A percentile compares a stretch with the other conserved stretches of the same genome.
These are phyloP conservation scores for Petrosia ficiformis DNA, from an alignment of 37 sponge, comb jelly and placozoan species.

Conservation along the genomic window DNA sequence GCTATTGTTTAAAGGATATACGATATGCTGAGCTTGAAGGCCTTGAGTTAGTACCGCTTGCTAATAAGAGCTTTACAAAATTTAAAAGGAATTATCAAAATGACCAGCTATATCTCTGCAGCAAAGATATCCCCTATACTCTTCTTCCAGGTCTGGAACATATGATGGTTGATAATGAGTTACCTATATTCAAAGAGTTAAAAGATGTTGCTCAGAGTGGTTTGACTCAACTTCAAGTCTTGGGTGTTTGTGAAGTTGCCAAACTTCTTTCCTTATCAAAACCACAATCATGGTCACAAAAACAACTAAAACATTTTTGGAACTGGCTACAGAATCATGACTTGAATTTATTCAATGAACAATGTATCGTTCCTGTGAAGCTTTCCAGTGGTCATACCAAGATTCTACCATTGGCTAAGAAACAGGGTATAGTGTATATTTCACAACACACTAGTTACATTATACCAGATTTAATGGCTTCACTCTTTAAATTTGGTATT, in stretches of 20 bases:
- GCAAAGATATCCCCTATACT: not conserved
- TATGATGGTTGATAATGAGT: slow-evolving; percentile 10
- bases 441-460: too few species aligned
- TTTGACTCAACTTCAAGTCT: slow-evolving; percentile 12
- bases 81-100: slow-evolving; percentile 12
- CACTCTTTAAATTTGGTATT: too few species aligned
- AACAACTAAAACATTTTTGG: slow-evolving; percentile 33
- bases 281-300: not conserved
- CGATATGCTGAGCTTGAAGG: slow-evolving; percentile 23
- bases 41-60: slow-evolving; percentile 43
- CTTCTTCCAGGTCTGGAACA: slow-evolving; percentile 23
- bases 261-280: not conserved
- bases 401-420: too few species aligned
- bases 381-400: too few species aligned
- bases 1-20: slow-evolving; percentile 45
- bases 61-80: slow-evolving; percentile 20
- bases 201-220: not conserved
- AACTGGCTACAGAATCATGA: slow-evolving; percentile 18
- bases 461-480: too few species aligned
- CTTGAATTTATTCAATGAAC: too few species aligned
- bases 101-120: slow-evolving; percentile 35
- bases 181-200: not conserved
- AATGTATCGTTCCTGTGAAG: too few species aligned
- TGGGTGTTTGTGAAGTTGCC: slow-evolving; percentile 1
- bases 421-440: too few species aligned